Conservation (phyloP, 1,140 invertebrate species). For the Penaeus vannamei region DNA sequence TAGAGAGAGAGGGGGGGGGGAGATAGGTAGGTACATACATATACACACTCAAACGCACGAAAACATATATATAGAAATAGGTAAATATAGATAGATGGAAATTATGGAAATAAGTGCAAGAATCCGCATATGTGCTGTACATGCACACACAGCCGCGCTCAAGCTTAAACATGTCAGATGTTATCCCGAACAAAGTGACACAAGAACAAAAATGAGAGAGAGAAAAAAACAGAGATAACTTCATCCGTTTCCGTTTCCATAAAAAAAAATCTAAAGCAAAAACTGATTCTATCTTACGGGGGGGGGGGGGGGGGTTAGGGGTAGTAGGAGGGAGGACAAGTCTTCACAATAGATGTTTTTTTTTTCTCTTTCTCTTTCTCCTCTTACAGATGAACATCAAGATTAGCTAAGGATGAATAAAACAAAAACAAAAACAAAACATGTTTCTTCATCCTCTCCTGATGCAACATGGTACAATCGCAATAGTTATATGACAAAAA, state of each 20-base stretch:
- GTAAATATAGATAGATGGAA: not conserved
- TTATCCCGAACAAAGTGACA: too few relatives aligned
- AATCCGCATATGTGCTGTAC: not conserved
- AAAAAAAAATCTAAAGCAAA: too few relatives aligned
- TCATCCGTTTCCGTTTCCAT: too few relatives aligned
- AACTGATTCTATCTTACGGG: not conserved
- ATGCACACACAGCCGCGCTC: not conserved
- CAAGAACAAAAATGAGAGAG: too few relatives aligned
- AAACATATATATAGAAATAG: not conserved
- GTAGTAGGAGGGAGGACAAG: not conserved
- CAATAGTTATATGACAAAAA: too few relatives aligned
- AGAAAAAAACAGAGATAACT: too few relatives aligned
- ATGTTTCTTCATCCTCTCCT: too few relatives aligned
- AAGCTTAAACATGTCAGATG: not conserved
- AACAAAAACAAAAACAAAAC: too few relatives aligned
- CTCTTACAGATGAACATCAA: not conserved
- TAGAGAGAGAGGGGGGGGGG: too few relatives aligned
- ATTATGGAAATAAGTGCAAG: not conserved
- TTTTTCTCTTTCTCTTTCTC: conserved; percentile 10
- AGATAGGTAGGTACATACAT: not conserved
- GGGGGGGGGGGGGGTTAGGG: not conserved
- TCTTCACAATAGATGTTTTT: not conserved
- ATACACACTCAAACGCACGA: not conserved
- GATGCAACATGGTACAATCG: too few relatives aligned
- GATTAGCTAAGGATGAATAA: too few relatives aligned